Percentiles rank a stretch among this genome's conserved stretches.
Conservation (phyloP, 2,797 vertebrate genomes). For the Mormyrus hasselquistii region DNA sequence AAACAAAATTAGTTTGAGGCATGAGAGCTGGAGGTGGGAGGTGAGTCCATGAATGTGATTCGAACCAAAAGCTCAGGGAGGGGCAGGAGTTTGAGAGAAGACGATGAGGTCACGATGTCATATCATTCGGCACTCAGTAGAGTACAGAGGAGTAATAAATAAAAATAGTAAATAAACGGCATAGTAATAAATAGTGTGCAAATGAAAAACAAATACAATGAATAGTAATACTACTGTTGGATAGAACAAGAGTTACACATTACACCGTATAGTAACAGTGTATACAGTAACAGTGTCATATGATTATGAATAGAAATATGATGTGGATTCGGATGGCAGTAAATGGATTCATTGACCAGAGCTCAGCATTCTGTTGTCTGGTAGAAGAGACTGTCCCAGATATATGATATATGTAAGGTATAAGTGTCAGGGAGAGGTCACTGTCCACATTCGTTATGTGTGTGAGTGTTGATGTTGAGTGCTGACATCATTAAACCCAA, state of each 20-base stretch:
- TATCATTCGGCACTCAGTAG: neutral
- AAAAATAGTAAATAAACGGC: neutral
- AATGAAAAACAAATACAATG: neutral
- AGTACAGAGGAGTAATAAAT: neutral
- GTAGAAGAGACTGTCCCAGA: neutral
- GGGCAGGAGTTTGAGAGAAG: neutral
- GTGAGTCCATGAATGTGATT: neutral
- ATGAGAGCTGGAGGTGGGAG: slow-evolving; percentile 2
- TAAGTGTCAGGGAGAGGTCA: neutral
- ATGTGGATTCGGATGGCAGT: neutral
- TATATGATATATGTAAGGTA: neutral
- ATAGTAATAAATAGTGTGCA: neutral
- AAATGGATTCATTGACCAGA: neutral
- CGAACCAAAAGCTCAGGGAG: neutral
- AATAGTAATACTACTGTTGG: neutral
- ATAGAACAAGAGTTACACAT: neutral
- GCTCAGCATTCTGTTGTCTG: neutral
- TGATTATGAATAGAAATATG: neutral
- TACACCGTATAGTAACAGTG: neutral
- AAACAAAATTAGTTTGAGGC: neutral
- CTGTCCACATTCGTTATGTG: neutral
- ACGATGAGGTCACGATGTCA: neutral
- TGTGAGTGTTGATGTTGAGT: neutral
- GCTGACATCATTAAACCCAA: neutral
- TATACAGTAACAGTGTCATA: neutral